Evolutionary conservation across 2,797 vertebrate species (phyloP), one percentile per base, ranked within the genome.

Genomic region (Otolemur crassicaudatus): DNA sequence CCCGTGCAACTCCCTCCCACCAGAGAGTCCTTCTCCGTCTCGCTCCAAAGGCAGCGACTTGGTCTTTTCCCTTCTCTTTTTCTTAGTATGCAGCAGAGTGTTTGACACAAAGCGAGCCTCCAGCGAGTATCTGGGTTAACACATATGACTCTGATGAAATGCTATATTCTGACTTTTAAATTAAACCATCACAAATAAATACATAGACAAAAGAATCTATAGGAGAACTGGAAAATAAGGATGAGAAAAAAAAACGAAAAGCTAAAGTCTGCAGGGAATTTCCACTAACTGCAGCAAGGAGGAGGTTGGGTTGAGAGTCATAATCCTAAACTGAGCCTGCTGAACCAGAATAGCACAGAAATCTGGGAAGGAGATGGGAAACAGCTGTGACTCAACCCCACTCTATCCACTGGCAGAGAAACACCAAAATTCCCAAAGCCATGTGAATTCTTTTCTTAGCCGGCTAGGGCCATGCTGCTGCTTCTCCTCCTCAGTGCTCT

Each of bases 311-410:
- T 73, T 19, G n/a, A 73, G 63, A 89, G 60, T 86, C 60, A 53
- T 56, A 92, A 79, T 94, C 95, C 65, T 95, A 80, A 94, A 90
- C 75, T n/a, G 70, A 93, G 76, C 67, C 40, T 34, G 14, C 53
- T 49, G 87, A 83, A 73, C 69, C 27, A 96, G 93, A 97, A 95
- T 89, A 97, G 95, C 91, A 94, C 75, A 83, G 94, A 91, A 92
- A 87, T 70, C 88, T 95, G 49, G 76, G 86, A 86, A 87, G 80
- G 90, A 92, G 72, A 82, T 67, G 73, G 80, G 93, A 40, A 87
- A 73, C 79, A 34, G 20, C n/a, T 73, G 37, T 91, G 94, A 96
- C 65, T 97, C 95, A 95, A 79, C 56, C 46, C 27, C 19, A 65
- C 40, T 80, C n/a, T 90, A 56, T 37, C 16, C 29, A 43, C 56